Evolutionary conservation across 2,113 vertebrate genomes (phyloP).

Genomic region (Tringa solitaria): DNA sequence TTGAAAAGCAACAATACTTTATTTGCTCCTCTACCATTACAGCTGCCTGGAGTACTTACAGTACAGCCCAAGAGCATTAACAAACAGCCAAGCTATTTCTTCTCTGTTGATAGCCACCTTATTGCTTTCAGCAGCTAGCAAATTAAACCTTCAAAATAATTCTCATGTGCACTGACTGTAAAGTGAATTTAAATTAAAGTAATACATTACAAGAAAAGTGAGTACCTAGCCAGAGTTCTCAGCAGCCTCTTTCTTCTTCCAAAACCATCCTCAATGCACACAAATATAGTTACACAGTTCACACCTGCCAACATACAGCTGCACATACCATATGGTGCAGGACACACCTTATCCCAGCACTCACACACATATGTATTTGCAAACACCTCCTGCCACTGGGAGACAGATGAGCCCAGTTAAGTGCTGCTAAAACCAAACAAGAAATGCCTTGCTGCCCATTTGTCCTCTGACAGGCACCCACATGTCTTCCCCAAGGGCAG

Average conservation of each 20-base stretch:
- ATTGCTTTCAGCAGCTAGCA: constrained; percentile 71
- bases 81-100: constrained; percentile 60
- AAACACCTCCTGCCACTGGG: constrained; percentile 40
- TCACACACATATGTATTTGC: not conserved
- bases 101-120: constrained; percentile 56
- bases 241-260: not conserved
- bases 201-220: constrained; percentile 61
- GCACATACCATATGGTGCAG: not conserved
- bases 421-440: not conserved
- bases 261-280: not conserved
- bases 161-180: constrained; percentile 71
- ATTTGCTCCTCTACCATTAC: constrained; percentile 12
- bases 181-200: constrained; percentile 76
- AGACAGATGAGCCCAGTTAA: not conserved
- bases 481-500: fast-evolving
- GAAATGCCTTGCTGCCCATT: not conserved
- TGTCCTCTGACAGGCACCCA: not conserved
- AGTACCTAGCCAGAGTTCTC: constrained; percentile 36
- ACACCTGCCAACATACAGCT: constrained; percentile 25
- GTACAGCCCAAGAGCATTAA: constrained; percentile 41
- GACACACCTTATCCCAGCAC: not conserved
- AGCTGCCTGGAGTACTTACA: constrained; percentile 23
- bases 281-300: not conserved
- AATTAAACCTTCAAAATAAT: constrained; percentile 76
- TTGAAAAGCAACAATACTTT: constrained; percentile 28